Percentiles rank a stretch among this genome's conserved stretches.
These are phyloP conservation scores for Hyphantria cunea DNA, from an alignment of 1,140 invertebrate genomes.

Conservation along the genomic window DNA sequence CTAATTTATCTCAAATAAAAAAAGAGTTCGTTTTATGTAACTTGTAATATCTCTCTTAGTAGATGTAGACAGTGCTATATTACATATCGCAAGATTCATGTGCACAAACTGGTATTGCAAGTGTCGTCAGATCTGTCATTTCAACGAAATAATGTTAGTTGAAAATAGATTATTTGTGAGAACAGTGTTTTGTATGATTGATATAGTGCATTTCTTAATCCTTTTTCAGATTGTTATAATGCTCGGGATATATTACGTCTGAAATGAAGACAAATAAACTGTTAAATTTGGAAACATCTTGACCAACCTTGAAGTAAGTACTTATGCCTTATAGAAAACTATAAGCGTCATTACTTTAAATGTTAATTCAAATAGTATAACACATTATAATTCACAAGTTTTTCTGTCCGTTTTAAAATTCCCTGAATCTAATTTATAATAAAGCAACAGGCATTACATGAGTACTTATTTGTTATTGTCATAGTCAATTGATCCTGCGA, in stretches of 20 bases:
- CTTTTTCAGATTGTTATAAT: conserved; percentile 56
- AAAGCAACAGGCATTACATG: too few relatives aligned
- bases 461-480: too few relatives aligned
- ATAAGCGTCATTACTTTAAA: conserved; percentile 37
- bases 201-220: conserved; percentile 23
- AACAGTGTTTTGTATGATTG: conserved; percentile 13
- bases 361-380: too few relatives aligned
- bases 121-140: conserved; percentile 79
- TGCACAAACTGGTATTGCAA: conserved; percentile 71
- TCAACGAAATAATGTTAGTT: conserved; percentile 56
- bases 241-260: conserved; percentile 44
- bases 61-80: conserved; percentile 25
- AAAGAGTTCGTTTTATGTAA: conserved; percentile 34
- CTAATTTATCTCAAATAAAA: conserved; percentile 31
- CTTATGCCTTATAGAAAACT: conserved; percentile 28
- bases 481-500: too few relatives aligned
- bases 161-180: conserved; percentile 44
- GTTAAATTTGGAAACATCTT: conserved; percentile 72
- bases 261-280: conserved; percentile 68
- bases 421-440: too few relatives aligned
- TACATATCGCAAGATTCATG: conserved; percentile 47
- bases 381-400: too few relatives aligned
- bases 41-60: conserved; percentile 23
- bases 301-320: conserved; percentile 80
- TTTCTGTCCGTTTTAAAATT: too few relatives aligned